These are phyloP conservation scores for Clamator glandarius DNA, from an alignment of 2,797 vertebrate species.

Conservation along the genomic window DNA sequence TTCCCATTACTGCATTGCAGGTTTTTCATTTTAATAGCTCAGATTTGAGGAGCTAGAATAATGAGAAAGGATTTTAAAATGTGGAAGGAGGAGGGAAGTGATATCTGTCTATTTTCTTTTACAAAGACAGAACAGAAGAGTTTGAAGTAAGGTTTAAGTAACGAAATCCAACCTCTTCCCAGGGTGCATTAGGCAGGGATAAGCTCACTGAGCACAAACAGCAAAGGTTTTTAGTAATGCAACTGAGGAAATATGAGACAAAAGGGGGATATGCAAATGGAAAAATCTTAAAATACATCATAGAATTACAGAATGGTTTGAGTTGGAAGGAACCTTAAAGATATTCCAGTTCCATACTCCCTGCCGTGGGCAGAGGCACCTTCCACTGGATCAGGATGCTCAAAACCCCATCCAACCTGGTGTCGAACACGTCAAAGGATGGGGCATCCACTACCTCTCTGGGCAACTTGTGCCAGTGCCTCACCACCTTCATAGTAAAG, in stretches of 20 bases:
- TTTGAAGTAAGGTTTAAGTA: not conserved
- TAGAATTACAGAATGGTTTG: too few relatives aligned
- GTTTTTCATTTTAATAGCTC: not conserved
- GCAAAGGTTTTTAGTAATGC: not conserved
- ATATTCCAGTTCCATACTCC: too few relatives aligned
- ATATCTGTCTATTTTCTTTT: not conserved
- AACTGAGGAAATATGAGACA: not conserved
- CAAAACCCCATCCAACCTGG: too few relatives aligned
- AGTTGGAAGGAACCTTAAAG: too few relatives aligned
- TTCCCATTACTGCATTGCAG: not conserved
- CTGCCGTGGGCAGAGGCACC: too few relatives aligned
- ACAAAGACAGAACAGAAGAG: not conserved
- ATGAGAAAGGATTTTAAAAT: not conserved
- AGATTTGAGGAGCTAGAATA: not conserved
- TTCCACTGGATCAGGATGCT: too few relatives aligned
- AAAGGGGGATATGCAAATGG: not conserved
- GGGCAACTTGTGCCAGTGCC: too few relatives aligned
- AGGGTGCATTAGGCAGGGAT: not conserved
- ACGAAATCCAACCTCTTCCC: not conserved
- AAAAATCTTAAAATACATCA: not conserved
- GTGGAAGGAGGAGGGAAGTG: not conserved
- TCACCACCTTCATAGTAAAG: too few relatives aligned
- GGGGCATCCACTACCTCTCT: too few relatives aligned
- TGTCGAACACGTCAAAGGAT: too few relatives aligned
- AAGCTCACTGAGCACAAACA: not conserved